A percentile compares a stretch with the other conserved stretches of the same genome.
Conservation (phyloP, 1,140 invertebrate species). For the Cepaea nemoralis region DNA sequence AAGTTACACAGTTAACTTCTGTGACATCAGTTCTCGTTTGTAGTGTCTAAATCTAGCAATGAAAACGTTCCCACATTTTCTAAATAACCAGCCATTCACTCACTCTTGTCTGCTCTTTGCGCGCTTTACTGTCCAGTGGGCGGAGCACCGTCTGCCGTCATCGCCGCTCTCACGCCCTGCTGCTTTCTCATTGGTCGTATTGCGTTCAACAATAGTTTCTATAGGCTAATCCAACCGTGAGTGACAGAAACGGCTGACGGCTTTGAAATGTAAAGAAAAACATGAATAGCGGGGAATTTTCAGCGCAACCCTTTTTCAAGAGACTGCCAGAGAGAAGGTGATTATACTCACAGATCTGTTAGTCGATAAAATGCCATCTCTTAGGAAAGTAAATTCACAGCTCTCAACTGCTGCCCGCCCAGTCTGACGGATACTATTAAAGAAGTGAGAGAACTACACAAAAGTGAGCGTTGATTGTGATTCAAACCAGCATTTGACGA, state of each 20-base stretch:
- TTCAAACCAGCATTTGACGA: too few relatives aligned
- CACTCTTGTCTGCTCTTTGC: not conserved
- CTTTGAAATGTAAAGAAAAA: conserved; percentile 14
- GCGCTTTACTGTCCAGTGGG: not conserved
- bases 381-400: not conserved
- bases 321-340: not conserved
- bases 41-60: conserved; percentile 2
- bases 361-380: conserved; percentile 4
- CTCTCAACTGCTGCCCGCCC: not conserved
- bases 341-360: not conserved
- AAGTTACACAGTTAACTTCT: not conserved
- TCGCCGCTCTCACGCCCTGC: not conserved
- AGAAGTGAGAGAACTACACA: not conserved
- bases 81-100: conserved; percentile 14
- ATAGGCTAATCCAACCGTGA: conserved; percentile 8
- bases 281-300: conserved; percentile 12
- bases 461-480: not conserved
- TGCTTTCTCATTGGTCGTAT: conserved; percentile 12
- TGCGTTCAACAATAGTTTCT: not conserved
- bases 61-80: conserved; percentile 15
- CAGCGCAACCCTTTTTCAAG: conserved; percentile 7
- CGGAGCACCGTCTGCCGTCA: conserved; percentile 3
- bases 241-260: not conserved
- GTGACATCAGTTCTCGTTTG: not conserved
- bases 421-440: not conserved